phyloP scores from a whole-genome alignment of 64 coral and sea anemone genomes.

The Porites lutea region DNA sequence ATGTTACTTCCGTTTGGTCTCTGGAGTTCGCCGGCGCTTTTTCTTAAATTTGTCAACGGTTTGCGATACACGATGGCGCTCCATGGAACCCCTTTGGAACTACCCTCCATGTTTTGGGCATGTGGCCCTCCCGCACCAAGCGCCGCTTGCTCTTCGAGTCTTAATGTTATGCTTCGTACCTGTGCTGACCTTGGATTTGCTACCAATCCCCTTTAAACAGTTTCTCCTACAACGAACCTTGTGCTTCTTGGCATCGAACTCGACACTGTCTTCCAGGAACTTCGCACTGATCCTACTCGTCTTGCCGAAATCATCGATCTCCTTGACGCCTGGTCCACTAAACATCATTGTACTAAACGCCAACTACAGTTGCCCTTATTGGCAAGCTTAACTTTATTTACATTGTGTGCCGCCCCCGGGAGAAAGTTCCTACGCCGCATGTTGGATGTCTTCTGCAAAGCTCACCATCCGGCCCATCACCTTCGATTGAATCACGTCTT shows the following conservation, averaged over 20 bases:
- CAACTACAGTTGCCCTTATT: slow-evolving; percentile 30
- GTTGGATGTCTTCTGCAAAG: no score
- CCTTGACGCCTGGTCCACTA: slow-evolving; percentile 17
- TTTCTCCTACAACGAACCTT: slow-evolving; percentile 1
- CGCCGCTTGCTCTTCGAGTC: not conserved
- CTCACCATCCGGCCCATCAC: no score
- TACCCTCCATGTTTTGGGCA: slow-evolving; percentile 32
- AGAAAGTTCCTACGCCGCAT: no score
- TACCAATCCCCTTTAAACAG: not conserved
- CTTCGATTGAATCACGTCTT: not conserved
- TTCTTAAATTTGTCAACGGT: not conserved
- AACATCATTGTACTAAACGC: slow-evolving; percentile 16
- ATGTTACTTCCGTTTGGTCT: slow-evolving; percentile 37
- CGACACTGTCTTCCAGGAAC: slow-evolving; percentile 47
- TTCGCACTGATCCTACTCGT: slow-evolving; percentile 9
- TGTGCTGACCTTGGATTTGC: not conserved
- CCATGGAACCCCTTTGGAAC: not conserved
- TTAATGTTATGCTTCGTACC: not conserved
- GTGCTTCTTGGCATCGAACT: slow-evolving; percentile 9
- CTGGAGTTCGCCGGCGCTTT: slow-evolving; percentile 11
- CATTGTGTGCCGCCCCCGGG: no score
- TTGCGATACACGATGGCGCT: not conserved
- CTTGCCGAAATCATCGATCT: slow-evolving; percentile 13
- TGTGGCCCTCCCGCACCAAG: not conserved
- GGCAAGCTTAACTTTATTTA: slow-evolving; percentile 34